Evolutionary conservation across 2,888 invertebrate species (phyloP).

Genomic region (Drosophila birchii): DNA sequence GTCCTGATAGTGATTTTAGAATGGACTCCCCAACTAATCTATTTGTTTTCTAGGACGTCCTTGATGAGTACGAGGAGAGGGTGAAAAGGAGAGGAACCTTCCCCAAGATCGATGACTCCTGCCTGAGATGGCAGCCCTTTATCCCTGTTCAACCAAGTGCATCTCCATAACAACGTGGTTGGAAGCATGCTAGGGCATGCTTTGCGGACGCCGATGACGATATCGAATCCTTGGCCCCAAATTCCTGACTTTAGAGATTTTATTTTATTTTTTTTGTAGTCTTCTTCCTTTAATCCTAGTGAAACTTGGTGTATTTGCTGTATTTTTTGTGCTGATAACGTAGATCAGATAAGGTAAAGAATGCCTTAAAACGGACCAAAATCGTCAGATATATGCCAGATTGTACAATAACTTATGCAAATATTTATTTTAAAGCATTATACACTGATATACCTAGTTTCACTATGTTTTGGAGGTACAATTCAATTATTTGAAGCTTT

Average conservation of each 20-base stretch:
- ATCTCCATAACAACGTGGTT: conserved; percentile 77
- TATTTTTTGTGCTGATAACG: conserved; percentile 3
- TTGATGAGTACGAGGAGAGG: conserved; percentile 95
- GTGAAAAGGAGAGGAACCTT: conserved; percentile 91
- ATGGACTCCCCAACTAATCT: neutral
- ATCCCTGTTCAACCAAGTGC: conserved; percentile 86
- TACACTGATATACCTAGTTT: conserved; percentile 8
- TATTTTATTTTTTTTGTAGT: conserved; percentile 12
- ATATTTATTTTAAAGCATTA: neutral
- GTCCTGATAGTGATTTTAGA: conserved; percentile 36
- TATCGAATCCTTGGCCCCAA: conserved; percentile 26
- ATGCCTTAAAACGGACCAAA: conserved; percentile 12
- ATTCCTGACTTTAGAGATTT: conserved; percentile 52
- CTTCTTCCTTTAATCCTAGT: conserved; percentile 1
- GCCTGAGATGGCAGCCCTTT: conserved; percentile 95
- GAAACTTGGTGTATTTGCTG: conserved; percentile 5
- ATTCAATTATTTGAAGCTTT: conserved; percentile 7
- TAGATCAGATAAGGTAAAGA: neutral
- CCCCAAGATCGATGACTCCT: conserved; percentile 94
- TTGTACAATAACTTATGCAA: conserved; percentile 10
- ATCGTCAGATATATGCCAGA: conserved; percentile 18
- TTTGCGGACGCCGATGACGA: conserved; percentile 62
- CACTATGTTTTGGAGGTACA: neutral
- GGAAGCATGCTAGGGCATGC: conserved; percentile 72
- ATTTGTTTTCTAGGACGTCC: conserved; percentile 89